phyloP scores from a whole-genome alignment of 2,113 vertebrate species.

The Dasyornis broadbenti region DNA sequence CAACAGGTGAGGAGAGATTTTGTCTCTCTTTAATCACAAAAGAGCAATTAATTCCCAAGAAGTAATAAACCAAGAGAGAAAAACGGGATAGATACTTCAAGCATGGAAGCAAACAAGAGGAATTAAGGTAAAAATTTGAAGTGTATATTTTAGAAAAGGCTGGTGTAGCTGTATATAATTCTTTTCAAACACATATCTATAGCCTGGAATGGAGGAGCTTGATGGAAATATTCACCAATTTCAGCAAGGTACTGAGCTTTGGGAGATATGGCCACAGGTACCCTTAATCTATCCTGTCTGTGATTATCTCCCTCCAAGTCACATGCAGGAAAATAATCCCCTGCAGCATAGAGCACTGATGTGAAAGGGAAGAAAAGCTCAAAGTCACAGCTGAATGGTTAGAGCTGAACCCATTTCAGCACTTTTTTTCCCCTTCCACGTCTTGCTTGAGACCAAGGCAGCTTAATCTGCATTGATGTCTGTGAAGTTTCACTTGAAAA shows the following conservation, averaged over 20 bases:
- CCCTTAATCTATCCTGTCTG: conserved; percentile 26
- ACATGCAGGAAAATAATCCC: conserved; percentile 51
- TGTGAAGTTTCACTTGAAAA: conserved; percentile 32
- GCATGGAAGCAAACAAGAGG: not conserved
- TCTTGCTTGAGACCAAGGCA: conserved; percentile 10
- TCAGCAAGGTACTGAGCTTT: not conserved
- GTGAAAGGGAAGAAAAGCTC: conserved; percentile 36
- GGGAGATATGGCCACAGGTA: conserved; percentile 26
- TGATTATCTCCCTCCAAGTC: conserved; percentile 36
- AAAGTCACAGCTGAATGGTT: conserved; percentile 22
- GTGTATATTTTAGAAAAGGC: not conserved
- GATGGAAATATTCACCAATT: not conserved
- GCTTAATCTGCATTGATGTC: conserved; percentile 29
- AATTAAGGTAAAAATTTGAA: not conserved
- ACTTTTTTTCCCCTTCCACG: not conserved
- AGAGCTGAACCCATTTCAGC: not conserved
- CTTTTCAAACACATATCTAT: not conserved
- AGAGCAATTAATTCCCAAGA: not conserved
- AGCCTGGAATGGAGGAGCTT: not conserved
- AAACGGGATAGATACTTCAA: not conserved
- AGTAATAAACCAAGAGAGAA: not conserved
- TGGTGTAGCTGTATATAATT: too few species aligned
- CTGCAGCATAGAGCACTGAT: conserved; percentile 7
- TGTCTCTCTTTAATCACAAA: not conserved
- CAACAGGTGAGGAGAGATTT: fast-evolving